Evolutionary conservation across 2,797 vertebrate species (phyloP).

Genomic region (Lepilemur ruficaudatus): DNA sequence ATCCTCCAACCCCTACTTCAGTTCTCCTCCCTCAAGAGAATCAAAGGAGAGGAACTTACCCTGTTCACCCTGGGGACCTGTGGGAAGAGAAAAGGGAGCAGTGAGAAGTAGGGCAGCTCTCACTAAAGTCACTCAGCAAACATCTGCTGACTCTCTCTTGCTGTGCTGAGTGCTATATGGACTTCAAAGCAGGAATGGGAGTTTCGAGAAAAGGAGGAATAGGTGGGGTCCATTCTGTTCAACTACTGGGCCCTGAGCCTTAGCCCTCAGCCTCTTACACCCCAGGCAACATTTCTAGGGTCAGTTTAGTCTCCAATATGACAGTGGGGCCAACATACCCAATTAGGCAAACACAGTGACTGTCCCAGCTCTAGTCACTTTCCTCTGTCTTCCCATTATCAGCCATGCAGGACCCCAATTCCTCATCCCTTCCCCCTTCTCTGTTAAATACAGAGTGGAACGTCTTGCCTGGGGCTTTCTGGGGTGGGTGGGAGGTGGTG

Average conservation of each 20-base stretch:
- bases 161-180: background rate
- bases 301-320: background rate
- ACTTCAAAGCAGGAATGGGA: background rate
- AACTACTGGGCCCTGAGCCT: background rate
- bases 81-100: background rate
- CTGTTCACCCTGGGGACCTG: constrained; percentile 77
- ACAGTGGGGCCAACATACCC: background rate
- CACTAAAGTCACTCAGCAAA: background rate
- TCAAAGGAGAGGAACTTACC: constrained; percentile 59
- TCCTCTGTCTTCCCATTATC: background rate
- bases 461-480: background rate
- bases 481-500: background rate
- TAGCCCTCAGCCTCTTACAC: background rate
- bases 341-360: background rate
- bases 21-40: background rate
- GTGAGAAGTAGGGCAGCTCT: background rate
- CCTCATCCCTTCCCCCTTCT: background rate
- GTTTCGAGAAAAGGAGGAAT: background rate
- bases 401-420: background rate
- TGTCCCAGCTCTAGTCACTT: background rate
- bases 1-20: background rate
- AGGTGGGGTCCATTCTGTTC: background rate
- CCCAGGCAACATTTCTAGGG: background rate
- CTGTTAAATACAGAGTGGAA: background rate
- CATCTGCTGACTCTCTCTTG: background rate